Evolutionary conservation across 2,888 invertebrate genomes (phyloP), one percentile per base, ranked within the genome.

Genomic region (Platycnemis pennipes): DNA sequence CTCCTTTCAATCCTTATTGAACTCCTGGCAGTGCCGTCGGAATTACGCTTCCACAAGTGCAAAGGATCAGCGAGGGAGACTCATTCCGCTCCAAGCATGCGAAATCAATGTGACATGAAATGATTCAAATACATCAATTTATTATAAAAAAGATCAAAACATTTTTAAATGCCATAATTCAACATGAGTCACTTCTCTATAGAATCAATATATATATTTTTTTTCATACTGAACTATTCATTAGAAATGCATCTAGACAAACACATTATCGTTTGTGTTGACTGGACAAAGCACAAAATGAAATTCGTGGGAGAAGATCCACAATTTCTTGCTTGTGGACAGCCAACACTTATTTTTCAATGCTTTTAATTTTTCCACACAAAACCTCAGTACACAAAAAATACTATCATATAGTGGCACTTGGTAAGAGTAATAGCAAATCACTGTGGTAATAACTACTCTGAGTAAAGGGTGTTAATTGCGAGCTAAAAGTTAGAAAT

Each of bases 61-160:
- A 37, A 77, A 37, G 77, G 37, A 77, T 31, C 26, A 2, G 0
- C n/a, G 37, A 4, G 37, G 77, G 45, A 87, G 26, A 45, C 26
- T 1, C 22, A 1, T 45, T 26, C n/a, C 1, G 19, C 3, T 26
- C 11, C 26, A 22, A 4, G 8, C 16, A 26, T 13, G 7, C 26
- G 87, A 87, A 87, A 87, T 87, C 45, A 87, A 46, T 26, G 8
- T 45, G 46, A 45, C 45, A 87, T 45, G 13, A 46, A 44, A 46
- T 87, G 87, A 87, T 87, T 87, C 45, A 87, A 87, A 87, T 87
- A 87, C 46, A 87, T 87, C 44, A n/a, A n/a, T 87, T 87, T 87
- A 87, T 87, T 86, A 42, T 26, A 26, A 87, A 63, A 53, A 63
- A 63, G 56, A 91, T 53, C 56, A 91, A 91, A 53, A 91, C 91